Percentiles rank a stretch among this genome's conserved stretches.
These are phyloP conservation scores for Kryphioiulus occultus DNA, from an alignment of 2,888 invertebrate genomes.

Conservation along the genomic window DNA sequence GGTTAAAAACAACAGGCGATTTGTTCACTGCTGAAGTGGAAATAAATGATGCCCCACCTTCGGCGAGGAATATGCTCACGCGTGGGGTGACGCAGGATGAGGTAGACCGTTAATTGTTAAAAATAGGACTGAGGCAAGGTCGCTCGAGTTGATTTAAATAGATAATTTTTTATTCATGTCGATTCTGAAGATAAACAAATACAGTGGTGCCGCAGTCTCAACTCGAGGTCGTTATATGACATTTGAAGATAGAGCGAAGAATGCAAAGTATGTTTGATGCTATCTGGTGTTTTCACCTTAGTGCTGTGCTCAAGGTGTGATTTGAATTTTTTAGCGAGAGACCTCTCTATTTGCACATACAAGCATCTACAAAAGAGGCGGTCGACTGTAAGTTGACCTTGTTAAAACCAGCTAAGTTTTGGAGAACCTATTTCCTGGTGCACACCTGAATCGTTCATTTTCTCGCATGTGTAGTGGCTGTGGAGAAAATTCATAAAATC, in stretches of 20 bases:
- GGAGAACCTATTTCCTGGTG: not conserved
- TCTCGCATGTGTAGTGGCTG: no score
- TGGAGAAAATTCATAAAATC: slow-evolving; percentile 67
- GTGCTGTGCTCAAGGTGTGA: not conserved
- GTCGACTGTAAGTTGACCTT: slow-evolving; percentile 63
- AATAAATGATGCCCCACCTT: slow-evolving; percentile 69
- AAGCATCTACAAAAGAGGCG: slow-evolving; percentile 67
- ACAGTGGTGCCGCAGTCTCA: slow-evolving; percentile 68
- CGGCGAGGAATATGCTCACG: slow-evolving; percentile 68
- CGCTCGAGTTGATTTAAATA: not conserved
- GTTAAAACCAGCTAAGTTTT: not conserved
- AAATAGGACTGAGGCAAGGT: slow-evolving; percentile 57
- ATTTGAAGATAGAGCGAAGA: slow-evolving; percentile 65
- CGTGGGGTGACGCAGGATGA: slow-evolving; percentile 70
- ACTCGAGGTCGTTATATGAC: slow-evolving; percentile 69
- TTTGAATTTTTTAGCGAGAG: slow-evolving; percentile 62
- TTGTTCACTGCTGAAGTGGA: slow-evolving; percentile 67
- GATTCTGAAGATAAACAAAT: slow-evolving; percentile 60
- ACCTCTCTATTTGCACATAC: slow-evolving; percentile 68
- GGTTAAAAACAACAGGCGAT: slow-evolving; percentile 55
- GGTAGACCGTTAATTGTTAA: slow-evolving; percentile 59
- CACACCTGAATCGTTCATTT: no score
- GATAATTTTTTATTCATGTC: not conserved
- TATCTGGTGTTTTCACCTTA: not conserved
- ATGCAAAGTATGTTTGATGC: slow-evolving; percentile 59